A percentile compares a stretch with the other conserved stretches of the same genome.
These are phyloP conservation scores for Podargus strigoides DNA, from an alignment of 2,797 vertebrate species.

Conservation along the genomic window DNA sequence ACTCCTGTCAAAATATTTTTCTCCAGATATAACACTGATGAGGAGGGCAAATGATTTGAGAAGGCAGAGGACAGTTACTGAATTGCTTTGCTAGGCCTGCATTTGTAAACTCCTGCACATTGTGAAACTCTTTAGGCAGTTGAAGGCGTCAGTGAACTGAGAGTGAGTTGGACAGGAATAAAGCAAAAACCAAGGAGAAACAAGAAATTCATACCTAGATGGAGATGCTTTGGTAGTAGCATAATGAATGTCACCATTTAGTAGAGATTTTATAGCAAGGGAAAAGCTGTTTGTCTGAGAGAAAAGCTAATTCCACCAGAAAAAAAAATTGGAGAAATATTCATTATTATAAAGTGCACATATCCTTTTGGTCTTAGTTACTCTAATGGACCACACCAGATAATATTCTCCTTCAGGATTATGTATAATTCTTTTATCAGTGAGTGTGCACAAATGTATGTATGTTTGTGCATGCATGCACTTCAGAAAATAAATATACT, in stretches of 20 bases:
- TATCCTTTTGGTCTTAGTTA: not conserved
- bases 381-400: not conserved
- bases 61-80: not conserved
- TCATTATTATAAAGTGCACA: not conserved
- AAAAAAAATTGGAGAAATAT: not conserved
- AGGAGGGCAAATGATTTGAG: not conserved
- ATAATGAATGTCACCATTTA: not conserved
- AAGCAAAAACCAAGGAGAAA: not conserved
- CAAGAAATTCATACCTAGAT: not conserved
- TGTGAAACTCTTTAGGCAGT: not conserved
- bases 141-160: conserved; percentile 1
- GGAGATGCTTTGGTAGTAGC: not conserved
- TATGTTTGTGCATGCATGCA: not conserved
- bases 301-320: not conserved
- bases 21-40: not conserved
- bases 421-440: not conserved
- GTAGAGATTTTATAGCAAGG: not conserved
- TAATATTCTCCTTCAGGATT: not conserved
- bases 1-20: conserved; percentile 28
- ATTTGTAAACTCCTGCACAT: not conserved
- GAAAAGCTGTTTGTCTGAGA: not conserved
- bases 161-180: not conserved
- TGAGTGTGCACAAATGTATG: not conserved
- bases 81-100: not conserved
- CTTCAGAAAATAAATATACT: not conserved